phyloP scores from a whole-genome alignment of 1,140 invertebrate species.

The Tetramorium parvispinum region DNA sequence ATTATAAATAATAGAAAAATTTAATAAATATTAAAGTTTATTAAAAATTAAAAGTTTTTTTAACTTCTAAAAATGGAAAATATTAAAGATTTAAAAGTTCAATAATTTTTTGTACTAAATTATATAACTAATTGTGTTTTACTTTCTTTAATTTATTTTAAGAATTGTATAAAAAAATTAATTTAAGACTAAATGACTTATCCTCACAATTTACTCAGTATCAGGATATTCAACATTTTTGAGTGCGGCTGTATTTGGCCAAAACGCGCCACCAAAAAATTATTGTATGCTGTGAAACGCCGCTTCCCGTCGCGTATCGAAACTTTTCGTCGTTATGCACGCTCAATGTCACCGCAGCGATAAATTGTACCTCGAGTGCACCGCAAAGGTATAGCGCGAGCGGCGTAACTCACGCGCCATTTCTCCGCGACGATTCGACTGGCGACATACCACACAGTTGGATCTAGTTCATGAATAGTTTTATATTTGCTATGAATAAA shows the following conservation, averaged over 20 bases:
- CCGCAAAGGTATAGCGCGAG: constrained; percentile 19
- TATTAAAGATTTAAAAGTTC: not conserved
- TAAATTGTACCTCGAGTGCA: constrained; percentile 38
- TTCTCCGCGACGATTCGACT: constrained; percentile 43
- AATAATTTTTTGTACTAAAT: not conserved
- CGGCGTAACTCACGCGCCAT: constrained; percentile 47
- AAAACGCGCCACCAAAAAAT: constrained; percentile 18
- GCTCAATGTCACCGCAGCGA: constrained; percentile 39
- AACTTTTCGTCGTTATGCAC: constrained; percentile 57
- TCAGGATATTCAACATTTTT: not conserved
- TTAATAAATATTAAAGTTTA: not conserved
- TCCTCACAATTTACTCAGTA: not conserved
- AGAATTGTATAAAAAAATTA: too few species aligned
- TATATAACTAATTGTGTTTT: not conserved
- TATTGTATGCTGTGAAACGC: constrained; percentile 2
- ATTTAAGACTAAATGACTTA: not conserved
- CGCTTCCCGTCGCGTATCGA: constrained; percentile 23
- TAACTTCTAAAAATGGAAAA: not conserved
- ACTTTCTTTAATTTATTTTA: not conserved
- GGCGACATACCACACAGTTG: constrained; percentile 38
- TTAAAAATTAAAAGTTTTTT: not conserved
- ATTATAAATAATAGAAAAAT: not conserved
- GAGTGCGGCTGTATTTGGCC: not conserved
- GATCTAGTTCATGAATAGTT: constrained; percentile 63
- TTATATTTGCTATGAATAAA: constrained; percentile 63